Evolutionary conservation across 2,888 invertebrate genomes (phyloP).

Genomic region (Plebejus anna): DNA sequence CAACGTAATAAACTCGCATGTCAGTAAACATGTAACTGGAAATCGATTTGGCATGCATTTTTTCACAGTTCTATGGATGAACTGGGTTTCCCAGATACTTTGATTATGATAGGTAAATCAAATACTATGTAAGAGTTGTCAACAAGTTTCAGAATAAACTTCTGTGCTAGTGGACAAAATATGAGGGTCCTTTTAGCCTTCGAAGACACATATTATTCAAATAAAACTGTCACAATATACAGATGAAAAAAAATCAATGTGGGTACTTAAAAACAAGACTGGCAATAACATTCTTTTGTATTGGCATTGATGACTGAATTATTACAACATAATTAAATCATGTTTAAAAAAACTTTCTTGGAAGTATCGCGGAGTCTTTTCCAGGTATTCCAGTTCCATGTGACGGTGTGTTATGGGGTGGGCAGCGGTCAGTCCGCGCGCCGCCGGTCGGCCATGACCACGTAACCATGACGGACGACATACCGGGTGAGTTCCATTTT

Average conservation of each 20-base stretch:
- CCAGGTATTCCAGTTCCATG: conserved; percentile 45
- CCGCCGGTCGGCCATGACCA: conserved; percentile 57
- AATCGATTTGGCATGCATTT: conserved; percentile 1
- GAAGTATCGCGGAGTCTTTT: conserved; percentile 34
- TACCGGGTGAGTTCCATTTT: conserved; percentile 60
- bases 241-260: neutral
- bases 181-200: no score
- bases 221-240: no score
- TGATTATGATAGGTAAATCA: neutral
- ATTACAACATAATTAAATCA: no score
- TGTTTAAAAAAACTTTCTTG: neutral
- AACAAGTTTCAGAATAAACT: no score
- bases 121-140: neutral
- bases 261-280: neutral
- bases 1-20: neutral
- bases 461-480: conserved; percentile 64
- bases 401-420: conserved; percentile 44
- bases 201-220: no score
- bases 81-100: neutral
- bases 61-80: neutral
- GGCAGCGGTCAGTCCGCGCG: conserved; percentile 68
- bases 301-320: neutral
- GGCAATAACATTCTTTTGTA: neutral
- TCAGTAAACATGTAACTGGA: neutral
- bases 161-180: no score